Evolutionary conservation across 2,797 vertebrate genomes (phyloP).

Genomic region (Hoplostethus mediterraneus): DNA sequence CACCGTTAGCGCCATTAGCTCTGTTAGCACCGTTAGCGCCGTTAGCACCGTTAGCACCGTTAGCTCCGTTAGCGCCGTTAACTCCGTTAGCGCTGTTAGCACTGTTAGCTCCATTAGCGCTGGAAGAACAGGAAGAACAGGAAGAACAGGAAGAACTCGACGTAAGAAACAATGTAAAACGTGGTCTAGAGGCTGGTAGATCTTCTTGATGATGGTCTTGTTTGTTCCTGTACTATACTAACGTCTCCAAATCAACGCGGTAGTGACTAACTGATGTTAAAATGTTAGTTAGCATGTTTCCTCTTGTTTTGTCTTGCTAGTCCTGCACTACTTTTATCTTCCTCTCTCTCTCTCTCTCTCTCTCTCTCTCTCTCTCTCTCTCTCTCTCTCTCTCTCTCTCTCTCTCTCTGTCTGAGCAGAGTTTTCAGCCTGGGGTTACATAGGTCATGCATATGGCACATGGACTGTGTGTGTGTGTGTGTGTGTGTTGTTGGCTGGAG

Average conservation of each 20-base stretch:
- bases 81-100: no score
- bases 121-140: no score
- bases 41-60: conserved; percentile 5
- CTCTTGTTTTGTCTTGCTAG: conserved; percentile 17
- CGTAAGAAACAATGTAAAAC: background rate
- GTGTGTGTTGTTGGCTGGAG: conserved; percentile 28
- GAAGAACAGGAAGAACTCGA: no score
- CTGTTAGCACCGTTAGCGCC: background rate
- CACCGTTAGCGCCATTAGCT: conserved; percentile 25
- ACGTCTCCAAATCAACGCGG: no score
- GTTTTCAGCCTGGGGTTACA: conserved; percentile 15
- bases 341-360: background rate
- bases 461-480: conserved; percentile 21
- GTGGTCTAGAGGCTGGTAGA: conserved; percentile 6
- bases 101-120: no score
- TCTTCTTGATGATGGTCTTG: no score
- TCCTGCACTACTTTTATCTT: conserved; percentile 22
- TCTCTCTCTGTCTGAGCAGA: background rate
- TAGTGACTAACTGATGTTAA: no score
- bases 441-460: background rate
- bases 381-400: background rate
- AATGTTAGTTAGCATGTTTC: no score
- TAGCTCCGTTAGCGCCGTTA: no score
- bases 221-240: no score
- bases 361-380: background rate